Evolutionary conservation across 2,888 invertebrate species (phyloP).

Genomic region (Sarcophaga variegata): DNA sequence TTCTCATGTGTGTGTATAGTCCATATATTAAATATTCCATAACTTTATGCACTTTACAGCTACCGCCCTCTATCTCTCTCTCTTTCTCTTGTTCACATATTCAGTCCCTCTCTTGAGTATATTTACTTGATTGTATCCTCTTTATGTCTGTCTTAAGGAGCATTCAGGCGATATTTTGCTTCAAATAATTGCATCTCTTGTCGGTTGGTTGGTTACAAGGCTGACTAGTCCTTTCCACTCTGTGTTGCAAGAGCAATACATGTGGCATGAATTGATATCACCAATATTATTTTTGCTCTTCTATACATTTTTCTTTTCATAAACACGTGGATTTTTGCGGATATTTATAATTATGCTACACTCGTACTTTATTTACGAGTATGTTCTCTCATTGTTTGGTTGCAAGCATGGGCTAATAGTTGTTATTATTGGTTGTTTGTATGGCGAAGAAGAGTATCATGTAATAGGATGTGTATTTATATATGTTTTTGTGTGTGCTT

Average conservation of each 20-base stretch:
- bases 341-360: slow-evolving; percentile 27
- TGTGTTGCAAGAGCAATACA: neutral
- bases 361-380: neutral
- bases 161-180: neutral
- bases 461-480: neutral
- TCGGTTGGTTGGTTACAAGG: neutral
- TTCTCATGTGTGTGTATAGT: neutral
- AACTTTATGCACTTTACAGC: slow-evolving; percentile 1
- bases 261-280: slow-evolving; percentile 25
- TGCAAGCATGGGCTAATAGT: neutral
- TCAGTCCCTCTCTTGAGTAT: neutral
- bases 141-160: neutral
- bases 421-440: neutral
- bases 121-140: neutral
- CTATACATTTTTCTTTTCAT: neutral
- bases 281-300: slow-evolving; percentile 24
- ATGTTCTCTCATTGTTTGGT: neutral
- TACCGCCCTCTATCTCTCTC: neutral
- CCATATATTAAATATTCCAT: slow-evolving; percentile 30
- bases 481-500: neutral
- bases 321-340: neutral
- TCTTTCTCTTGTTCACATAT: neutral
- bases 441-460: neutral
- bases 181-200: neutral
- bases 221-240: neutral